Percentiles rank a stretch among this genome's conserved stretches.
phyloP scores from a whole-genome alignment of 2,797 vertebrate genomes.

The Sebastes flavidus region DNA sequence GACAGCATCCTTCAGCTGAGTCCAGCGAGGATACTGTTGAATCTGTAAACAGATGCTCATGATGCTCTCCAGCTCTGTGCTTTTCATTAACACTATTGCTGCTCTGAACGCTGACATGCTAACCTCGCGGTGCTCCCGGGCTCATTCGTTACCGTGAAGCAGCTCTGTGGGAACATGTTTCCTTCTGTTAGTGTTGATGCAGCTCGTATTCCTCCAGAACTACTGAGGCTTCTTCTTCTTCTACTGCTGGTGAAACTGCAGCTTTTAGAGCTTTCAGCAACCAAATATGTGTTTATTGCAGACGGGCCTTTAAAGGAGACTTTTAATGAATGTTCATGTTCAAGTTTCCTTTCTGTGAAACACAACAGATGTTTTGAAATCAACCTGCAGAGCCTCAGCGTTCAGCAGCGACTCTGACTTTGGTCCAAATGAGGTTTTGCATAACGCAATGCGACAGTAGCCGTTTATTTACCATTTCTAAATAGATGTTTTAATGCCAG shows the following conservation, averaged over 20 bases:
- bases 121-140: neutral
- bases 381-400: no score
- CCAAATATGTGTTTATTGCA: no score
- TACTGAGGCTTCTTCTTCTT: neutral
- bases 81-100: no score
- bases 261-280: neutral
- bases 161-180: no score
- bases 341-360: neutral
- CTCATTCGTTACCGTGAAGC: no score
- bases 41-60: neutral
- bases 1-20: neutral
- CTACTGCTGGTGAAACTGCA: neutral
- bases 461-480: no score
- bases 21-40: neutral
- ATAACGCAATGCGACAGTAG: neutral
- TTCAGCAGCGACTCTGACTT: neutral
- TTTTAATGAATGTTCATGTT: neutral
- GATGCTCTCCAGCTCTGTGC: neutral
- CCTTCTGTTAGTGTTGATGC: neutral
- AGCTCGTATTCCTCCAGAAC: neutral
- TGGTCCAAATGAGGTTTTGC: neutral
- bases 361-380: neutral
- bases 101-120: neutral
- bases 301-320: neutral
- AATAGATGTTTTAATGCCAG: no score